phyloP scores from a whole-genome alignment of 1,140 invertebrate genomes.

The Sycobia sp. region DNA sequence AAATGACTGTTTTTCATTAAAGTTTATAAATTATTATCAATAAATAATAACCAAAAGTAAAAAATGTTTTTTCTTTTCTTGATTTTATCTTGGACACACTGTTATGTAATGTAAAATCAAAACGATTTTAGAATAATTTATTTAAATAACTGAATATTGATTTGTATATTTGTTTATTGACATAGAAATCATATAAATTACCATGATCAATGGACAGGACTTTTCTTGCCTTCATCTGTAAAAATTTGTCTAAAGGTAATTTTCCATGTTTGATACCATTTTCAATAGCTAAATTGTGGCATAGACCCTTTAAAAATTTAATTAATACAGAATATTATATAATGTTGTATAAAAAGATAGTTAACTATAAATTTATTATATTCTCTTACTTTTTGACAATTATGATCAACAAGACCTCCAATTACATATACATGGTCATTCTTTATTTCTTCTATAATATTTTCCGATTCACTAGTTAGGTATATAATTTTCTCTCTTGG shows the following conservation, averaged over 20 bases:
- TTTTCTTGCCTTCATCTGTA: conserved; percentile 91
- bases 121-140: not conserved
- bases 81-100: no score
- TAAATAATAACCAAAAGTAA: no score
- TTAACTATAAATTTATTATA: no score
- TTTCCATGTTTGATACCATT: conserved; percentile 82
- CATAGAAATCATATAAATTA: conserved; percentile 52
- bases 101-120: no score
- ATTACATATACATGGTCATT: conserved; percentile 88
- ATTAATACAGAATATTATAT: not conserved
- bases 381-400: conserved; percentile 84
- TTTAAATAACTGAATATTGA: not conserved
- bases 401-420: conserved; percentile 97
- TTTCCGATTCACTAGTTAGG: conserved; percentile 92
- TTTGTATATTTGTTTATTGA: not conserved
- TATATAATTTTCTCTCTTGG: conserved; percentile 83
- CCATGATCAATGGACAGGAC: conserved; percentile 97
- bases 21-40: no score
- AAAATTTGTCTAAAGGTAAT: conserved; percentile 87
- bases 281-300: conserved; percentile 79
- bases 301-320: conserved; percentile 72
- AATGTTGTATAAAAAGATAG: no score
- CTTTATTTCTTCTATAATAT: conserved; percentile 79
- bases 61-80: no score
- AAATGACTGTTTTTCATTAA: no score